phyloP scores from a whole-genome alignment of 1,140 invertebrate species.

The Cydia pomonella region DNA sequence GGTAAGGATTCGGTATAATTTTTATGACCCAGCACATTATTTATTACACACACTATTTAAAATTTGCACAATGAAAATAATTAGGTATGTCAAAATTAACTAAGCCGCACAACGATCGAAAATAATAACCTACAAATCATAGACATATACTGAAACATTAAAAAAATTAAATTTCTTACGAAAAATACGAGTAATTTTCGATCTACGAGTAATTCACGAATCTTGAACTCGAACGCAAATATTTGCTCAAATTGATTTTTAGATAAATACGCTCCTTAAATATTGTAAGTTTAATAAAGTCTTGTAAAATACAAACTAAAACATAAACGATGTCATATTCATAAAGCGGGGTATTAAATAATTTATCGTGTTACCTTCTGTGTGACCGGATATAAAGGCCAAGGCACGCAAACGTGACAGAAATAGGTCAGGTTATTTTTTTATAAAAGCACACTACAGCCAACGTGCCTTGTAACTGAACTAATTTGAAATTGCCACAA shows the following conservation, averaged over 20 bases:
- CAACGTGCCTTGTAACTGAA: constrained; percentile 1
- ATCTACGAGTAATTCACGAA: too few species aligned
- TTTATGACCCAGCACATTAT: too few species aligned
- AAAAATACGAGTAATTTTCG: too few species aligned
- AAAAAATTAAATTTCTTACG: too few species aligned
- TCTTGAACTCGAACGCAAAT: too few species aligned
- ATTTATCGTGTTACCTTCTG: constrained; percentile 22
- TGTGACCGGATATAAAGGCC: constrained; percentile 20
- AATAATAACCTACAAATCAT: too few species aligned
- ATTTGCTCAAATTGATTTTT: not conserved
- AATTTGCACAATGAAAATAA: too few species aligned
- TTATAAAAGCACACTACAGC: not conserved
- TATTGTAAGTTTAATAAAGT: not conserved
- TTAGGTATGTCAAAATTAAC: too few species aligned
- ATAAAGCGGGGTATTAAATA: constrained; percentile 21
- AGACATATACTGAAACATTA: too few species aligned
- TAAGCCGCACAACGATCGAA: too few species aligned
- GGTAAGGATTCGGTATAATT: too few species aligned
- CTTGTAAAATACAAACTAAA: not conserved
- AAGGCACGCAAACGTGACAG: constrained; percentile 1
- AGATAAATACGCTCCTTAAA: not conserved
- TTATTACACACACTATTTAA: too few species aligned
- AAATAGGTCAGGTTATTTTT: constrained; percentile 26
- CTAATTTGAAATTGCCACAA: not conserved
- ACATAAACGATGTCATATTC: not conserved